These are phyloP conservation scores for Stenoptilia bipunctidactyla DNA, from an alignment of 2,888 invertebrate genomes.

Conservation along the genomic window DNA sequence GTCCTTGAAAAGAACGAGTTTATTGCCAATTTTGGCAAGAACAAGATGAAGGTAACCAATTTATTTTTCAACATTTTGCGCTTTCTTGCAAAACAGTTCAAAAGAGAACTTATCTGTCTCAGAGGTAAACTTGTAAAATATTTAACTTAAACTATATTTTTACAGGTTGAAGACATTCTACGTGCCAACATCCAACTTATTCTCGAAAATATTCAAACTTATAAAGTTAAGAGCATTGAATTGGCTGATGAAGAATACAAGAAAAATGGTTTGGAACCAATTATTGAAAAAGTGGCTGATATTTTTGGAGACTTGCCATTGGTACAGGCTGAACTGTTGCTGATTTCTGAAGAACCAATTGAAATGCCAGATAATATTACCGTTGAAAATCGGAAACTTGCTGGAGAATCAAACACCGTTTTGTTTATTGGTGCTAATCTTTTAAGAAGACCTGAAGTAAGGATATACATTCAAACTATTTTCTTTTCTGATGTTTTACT, in stretches of 20 bases:
- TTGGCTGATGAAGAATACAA: constrained; percentile 63
- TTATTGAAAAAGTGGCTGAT: constrained; percentile 69
- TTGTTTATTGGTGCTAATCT: constrained; percentile 67
- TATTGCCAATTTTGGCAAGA: constrained; percentile 70
- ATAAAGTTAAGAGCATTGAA: constrained; percentile 74
- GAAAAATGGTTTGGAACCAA: constrained; percentile 47
- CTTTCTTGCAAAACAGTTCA: background rate
- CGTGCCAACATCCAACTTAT: constrained; percentile 77
- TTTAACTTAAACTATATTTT: too few relatives aligned
- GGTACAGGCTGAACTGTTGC: constrained; percentile 75
- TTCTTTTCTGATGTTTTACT: too few relatives aligned
- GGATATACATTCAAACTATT: too few relatives aligned
- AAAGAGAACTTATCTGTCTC: too few relatives aligned
- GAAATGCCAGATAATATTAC: constrained; percentile 63
- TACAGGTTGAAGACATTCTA: constrained; percentile 62
- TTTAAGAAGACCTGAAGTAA: constrained; percentile 57
- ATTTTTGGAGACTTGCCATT: constrained; percentile 77
- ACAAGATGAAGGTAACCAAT: constrained; percentile 44
- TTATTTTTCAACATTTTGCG: background rate
- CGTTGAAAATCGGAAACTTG: constrained; percentile 73
- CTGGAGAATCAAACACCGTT: constrained; percentile 61
- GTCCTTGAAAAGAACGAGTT: constrained; percentile 83
- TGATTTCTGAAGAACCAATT: constrained; percentile 64
- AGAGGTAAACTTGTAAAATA: too few relatives aligned
- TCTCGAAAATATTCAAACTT: constrained; percentile 76